A percentile compares a stretch with the other conserved stretches of the same genome.
These are phyloP conservation scores for Dicyrtomina minuta DNA, from an alignment of 2,888 invertebrate genomes.

Conservation along the genomic window DNA sequence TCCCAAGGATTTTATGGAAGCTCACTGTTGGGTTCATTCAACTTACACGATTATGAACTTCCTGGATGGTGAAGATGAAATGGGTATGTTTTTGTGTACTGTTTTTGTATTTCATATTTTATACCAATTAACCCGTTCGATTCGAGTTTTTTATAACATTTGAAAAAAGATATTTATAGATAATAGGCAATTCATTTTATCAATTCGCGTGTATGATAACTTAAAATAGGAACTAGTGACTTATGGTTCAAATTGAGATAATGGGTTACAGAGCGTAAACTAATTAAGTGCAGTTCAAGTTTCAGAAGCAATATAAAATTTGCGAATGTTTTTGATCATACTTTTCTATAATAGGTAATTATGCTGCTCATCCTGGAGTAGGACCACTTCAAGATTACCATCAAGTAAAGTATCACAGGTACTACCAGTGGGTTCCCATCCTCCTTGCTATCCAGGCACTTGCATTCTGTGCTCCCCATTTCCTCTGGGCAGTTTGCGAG, in stretches of 20 bases:
- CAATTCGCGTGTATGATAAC: too few relatives aligned
- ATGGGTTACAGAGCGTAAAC: too few relatives aligned
- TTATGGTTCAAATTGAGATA: too few relatives aligned
- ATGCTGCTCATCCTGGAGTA: constrained; percentile 81
- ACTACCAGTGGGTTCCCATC: constrained; percentile 96
- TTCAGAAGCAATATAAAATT: too few relatives aligned
- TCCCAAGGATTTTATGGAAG: constrained; percentile 49
- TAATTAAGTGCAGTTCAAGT: too few relatives aligned
- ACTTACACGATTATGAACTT: constrained; percentile 87
- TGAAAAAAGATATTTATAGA: not conserved
- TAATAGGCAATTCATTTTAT: not conserved
- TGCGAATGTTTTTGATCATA: not conserved
- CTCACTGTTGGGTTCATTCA: constrained; percentile 81
- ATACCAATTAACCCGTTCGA: too few relatives aligned
- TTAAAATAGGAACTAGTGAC: too few relatives aligned
- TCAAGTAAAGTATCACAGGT: constrained; percentile 86
- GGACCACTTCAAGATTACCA: constrained; percentile 77
- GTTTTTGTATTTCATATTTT: too few relatives aligned
- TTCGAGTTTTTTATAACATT: too few relatives aligned
- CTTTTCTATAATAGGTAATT: constrained; percentile 56
- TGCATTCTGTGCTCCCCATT: constrained; percentile 80
- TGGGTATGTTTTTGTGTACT: constrained; percentile 67
- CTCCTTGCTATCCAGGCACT: constrained; percentile 77
- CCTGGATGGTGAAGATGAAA: constrained; percentile 65
- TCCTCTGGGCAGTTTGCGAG: constrained; percentile 82